Base-by-base conservation (phyloP, 2,797 vertebrate genomes). In the Brachymystax lenok region DNA sequence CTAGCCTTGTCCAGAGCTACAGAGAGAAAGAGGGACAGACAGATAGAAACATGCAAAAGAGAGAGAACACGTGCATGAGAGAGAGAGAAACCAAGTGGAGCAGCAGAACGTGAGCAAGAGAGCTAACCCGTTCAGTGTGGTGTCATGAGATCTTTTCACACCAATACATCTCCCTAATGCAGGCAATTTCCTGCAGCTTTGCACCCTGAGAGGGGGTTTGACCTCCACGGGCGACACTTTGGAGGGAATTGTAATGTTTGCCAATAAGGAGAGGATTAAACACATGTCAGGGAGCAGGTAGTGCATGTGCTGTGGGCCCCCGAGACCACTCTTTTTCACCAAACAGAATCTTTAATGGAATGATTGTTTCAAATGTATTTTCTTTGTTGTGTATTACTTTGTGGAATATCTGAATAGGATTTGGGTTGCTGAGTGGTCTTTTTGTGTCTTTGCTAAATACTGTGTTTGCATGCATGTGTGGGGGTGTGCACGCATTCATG, bases 131-230 rank as follows among this genome's bases (percentile, higher is more conserved):
- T 82, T 92, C 88, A 85, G 84, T 79, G 78, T 83, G 77, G 79
- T 92, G 92, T 93, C 92, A 93, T 82, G 79, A 85, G 91, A 88
- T 92, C 87, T 93, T 92, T 94, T 94, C 91, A 92, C 92, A 94
- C 91, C 91, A 93, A 94, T 94, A 92, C 92, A 92, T 94, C 93
- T 95, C 88, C 88, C 86, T 93, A 94, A 95, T 93, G 88, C 92
- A 85, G 85, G 92, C 93, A 94, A 95, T 95, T 95, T 94, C 94
- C 94, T 94, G 92, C 85, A 94, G 93, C 93, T 94, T 94, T 93
- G 87, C 90, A 88, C 85, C 86, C 83, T 83, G 75, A 89, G 91
- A 91, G 84, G 84, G 89, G 88, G 91, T 90, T 88, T 93, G 90
- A 93, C 91, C 91, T 89, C 87, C 87, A 82, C 79, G 85, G 90